Base-by-base conservation (phyloP, 2,888 invertebrate species). In the Zootermopsis nevadensis region DNA sequence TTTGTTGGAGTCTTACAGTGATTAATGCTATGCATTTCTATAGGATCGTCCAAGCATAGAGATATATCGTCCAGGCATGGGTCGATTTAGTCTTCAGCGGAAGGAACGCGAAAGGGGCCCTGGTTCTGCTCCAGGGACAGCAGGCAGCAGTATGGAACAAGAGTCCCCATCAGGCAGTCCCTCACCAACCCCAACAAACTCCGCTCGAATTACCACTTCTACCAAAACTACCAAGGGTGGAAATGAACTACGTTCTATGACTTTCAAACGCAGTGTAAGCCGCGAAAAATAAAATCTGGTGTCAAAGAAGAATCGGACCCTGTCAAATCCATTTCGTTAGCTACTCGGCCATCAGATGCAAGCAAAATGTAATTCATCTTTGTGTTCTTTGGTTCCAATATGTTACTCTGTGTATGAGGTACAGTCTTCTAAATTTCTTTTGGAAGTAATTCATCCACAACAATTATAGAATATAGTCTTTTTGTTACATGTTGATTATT, bases 1-100 rank as follows among this genome's bases (percentile, higher is more conserved):
- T 60, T 3, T 60, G 27, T 60, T 55, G 60, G 27, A 60, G n/a
- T 27, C n/a, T 10, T 60, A 27, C n/a, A 60, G 76, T 74, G 55
- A 72, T 48, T 66, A 55, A 38, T 60, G 42, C 79, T 80, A 69
- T 80, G 24, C 42, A 12, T 82, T 86, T 87, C 19, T 60, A 60
- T 87, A 95, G 94, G 97, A 97, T 90, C 94, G 97, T 69, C 98
- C 98, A 35, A 95, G 97, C 72, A 93, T 97, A 88, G 95, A 95
- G 84, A 95, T 98, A 86, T 98, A 98, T 89, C 94, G 97, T 86
- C 98, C 98, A 0, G 96, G 96, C 33, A 97, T 95, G 95, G 93
- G 95, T n/a, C 93, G 93, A 87, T 94, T 95, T 88, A 93, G 94
- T 87, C 94, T 94, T 88, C 93, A 94, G 86, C 91, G 91, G 79